phyloP scores from a whole-genome alignment of 1,140 invertebrate species.

The Trichonephila clavata region DNA sequence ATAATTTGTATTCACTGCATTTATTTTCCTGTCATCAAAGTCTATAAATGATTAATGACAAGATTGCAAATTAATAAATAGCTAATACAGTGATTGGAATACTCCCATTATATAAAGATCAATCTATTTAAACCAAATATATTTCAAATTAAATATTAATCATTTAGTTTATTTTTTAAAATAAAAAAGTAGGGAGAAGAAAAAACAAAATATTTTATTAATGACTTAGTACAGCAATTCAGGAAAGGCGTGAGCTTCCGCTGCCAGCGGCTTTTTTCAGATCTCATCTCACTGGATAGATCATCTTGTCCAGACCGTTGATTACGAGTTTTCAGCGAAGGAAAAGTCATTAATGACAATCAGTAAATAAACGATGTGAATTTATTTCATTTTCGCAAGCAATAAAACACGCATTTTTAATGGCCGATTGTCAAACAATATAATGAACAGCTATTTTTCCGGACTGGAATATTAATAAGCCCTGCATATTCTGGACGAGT shows the following conservation, averaged over 20 bases:
- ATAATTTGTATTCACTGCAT: too few relatives aligned
- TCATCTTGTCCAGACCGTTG: background rate
- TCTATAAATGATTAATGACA: too few relatives aligned
- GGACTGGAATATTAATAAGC: conserved; percentile 1
- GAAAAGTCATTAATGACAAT: background rate
- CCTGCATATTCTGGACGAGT: background rate
- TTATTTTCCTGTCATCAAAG: too few relatives aligned
- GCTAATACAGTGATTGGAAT: too few relatives aligned
- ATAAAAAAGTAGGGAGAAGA: too few relatives aligned
- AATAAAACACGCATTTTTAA: conserved; percentile 9
- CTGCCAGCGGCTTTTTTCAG: background rate
- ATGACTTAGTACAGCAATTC: background rate
- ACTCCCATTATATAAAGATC: background rate
- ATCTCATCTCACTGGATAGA: background rate
- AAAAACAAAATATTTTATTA: background rate
- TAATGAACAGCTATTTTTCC: conserved; percentile 10
- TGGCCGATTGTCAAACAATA: background rate
- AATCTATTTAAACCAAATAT: background rate
- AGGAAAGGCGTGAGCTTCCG: background rate
- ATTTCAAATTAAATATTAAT: background rate
- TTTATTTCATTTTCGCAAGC: conserved; percentile 27
- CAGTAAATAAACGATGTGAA: background rate
- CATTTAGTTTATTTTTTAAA: background rate
- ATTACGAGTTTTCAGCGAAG: background rate
- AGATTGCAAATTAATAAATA: too few relatives aligned